phyloP scores from a whole-genome alignment of 2,888 invertebrate species.

The Tiliacea aurago region DNA sequence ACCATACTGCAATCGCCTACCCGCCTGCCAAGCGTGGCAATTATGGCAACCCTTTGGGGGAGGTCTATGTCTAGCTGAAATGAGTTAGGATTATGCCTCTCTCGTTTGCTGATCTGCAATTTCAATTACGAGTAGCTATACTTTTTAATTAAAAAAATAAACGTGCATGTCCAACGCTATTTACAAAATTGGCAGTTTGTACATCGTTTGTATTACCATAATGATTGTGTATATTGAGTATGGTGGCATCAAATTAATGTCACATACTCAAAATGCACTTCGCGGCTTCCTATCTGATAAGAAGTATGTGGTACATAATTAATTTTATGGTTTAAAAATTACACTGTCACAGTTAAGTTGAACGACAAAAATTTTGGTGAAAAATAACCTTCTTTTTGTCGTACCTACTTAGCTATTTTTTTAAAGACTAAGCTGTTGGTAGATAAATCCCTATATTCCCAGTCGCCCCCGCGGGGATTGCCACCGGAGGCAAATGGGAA shows the following conservation, averaged over 20 bases:
- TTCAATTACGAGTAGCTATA: constrained; percentile 1
- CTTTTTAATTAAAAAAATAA: neutral
- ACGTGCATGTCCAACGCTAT: neutral
- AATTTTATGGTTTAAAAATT: neutral
- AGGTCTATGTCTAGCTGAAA: no score
- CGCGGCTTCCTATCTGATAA: constrained; percentile 14
- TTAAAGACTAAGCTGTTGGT: no score
- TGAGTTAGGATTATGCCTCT: neutral
- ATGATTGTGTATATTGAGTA: constrained; percentile 14
- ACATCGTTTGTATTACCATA: constrained; percentile 15
- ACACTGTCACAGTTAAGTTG: neutral
- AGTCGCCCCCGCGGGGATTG: no score
- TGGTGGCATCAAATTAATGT: neutral
- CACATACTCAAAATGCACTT: constrained; percentile 9
- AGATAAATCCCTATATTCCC: no score
- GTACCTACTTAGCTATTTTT: neutral
- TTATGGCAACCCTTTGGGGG: no score
- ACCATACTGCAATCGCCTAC: no score
- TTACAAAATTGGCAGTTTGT: constrained; percentile 1
- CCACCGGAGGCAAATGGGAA: no score
- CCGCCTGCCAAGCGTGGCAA: no score
- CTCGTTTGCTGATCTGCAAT: neutral
- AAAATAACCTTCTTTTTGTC: neutral
- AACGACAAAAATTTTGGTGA: neutral
- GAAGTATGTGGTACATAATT: neutral